Evolutionary conservation across 1,140 invertebrate species (phyloP), one percentile per base, ranked within the genome.

Genomic region (Gyrodactylus bullatarudis): DNA sequence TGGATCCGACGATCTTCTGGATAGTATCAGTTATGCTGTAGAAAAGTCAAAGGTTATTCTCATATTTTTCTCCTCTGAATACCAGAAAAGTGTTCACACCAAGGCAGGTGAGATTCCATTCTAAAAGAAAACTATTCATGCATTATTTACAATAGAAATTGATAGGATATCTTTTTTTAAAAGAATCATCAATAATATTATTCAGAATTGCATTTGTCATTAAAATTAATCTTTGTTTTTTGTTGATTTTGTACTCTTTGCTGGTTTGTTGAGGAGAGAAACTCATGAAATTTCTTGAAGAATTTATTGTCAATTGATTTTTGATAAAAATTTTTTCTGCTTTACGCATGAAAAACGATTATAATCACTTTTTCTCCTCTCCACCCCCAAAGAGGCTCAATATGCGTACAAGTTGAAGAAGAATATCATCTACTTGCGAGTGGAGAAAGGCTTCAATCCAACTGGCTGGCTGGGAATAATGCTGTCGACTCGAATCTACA

Each of bases 401-500:
- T 76, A 76, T 69, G 75, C 75, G 0, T 75, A 73, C 24, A 75
- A 74, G 20, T 26, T 24, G 54, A 68, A 73, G 23, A 76, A 54
- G 21, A 70, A 54, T 1, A 74, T 76, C 25, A 72, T 76, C 16
- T 71, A 74, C 0, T 1, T 76, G 16, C 23, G 69, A n/a, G 34
- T 76, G 68, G 74, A 76, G 68, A 19, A 26, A 2, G 54, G 69
- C 20, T 76, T 74, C 73, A 74, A 74, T 23, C 72, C 75, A 26
- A 74, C 74, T 27, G 75, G 75, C 20, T 76, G 75, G 75, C 25
- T 76, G 24, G 75, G 75, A 0, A 21, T 75, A 1, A 75, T 76
- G 22, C 1, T 26, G 19, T 71, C 71, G 16, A 23, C 70, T 0
- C 71, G 74, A 23, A 21, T 75, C 1, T 75, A 74, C 25, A 76